Base-by-base conservation (phyloP, 2,888 invertebrate species). In the Gymnoscelis rufifasciata region DNA sequence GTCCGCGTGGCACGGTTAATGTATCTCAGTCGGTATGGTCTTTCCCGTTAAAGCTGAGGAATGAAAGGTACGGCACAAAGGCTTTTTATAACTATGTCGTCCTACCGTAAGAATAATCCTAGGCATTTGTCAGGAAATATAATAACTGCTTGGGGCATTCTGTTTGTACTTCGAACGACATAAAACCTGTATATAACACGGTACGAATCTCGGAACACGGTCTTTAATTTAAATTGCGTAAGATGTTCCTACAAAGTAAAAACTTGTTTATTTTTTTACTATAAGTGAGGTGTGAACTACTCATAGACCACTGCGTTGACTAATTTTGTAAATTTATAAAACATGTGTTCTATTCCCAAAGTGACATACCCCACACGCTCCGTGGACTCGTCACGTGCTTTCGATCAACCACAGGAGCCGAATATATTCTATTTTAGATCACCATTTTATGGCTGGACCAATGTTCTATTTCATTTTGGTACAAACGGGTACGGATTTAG, bases 341-440 rank as follows among this genome's bases (percentile, higher is more conserved):
- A 45, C 56, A 59, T 53, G 54, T 54, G 52, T 51, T 47, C 51
- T 49, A 48, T 52, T 45, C 29, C 33, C 19, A 33, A 46, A 4
- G 14, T 23, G 8, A 38, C 26, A 41, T 47, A 47, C 52, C 56
- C 51, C 57, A 51, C 54, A 35, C 49, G 26, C 41, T 35, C 27
- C 14, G 24, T 24, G 37, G 46, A 29, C 47, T 53, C 61, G 64
- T 66, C 75, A 74, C 68, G 69, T 68, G 69, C 57, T 42, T 59
- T 57, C 63, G 60, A 65, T 68, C 68, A 64, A 60, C 59, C 53
- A 51, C 60, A 65, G 65, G 59, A 68, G 64, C 51, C 59, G 52
- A 64, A 66, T 63, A 55, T 52, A 48, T 54, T 60, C 67, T 74
- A 75, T 74, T 74, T 64, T 60, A 57, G 66, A 58, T 54, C 41